These are phyloP conservation scores for Enteromius argenteus DNA, from an alignment of 2,797 vertebrate species.

Conservation along the genomic window DNA sequence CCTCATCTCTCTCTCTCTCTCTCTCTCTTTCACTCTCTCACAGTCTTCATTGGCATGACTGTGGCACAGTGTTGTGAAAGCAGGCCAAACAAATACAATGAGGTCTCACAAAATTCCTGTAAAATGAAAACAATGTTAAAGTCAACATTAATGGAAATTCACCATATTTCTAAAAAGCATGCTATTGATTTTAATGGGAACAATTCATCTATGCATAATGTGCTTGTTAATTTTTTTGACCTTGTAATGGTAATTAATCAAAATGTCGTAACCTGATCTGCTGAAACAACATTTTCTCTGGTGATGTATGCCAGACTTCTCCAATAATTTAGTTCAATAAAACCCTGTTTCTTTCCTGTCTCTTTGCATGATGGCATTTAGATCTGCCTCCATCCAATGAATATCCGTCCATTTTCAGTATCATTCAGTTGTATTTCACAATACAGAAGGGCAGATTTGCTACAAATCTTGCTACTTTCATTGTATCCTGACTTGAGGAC, in stretches of 20 bases:
- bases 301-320: neutral
- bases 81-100: neutral
- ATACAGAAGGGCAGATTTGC: neutral
- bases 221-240: neutral
- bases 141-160: neutral
- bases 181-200: neutral
- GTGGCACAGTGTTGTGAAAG: neutral
- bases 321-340: too few species aligned
- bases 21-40: neutral
- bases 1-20: conserved; percentile 19
- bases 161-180: neutral
- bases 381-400: neutral
- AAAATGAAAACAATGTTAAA: neutral
- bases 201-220: neutral
- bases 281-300: neutral
- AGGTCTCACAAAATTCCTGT: neutral
- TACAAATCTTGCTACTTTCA: neutral
- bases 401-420: neutral
- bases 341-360: neutral
- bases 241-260: neutral
- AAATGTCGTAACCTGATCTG: neutral
- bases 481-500: neutral
- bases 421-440: neutral
- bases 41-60: conserved; percentile 22
- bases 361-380: neutral